Base-by-base conservation (phyloP, 1,140 invertebrate genomes). In the Sminthurides bifidus region DNA sequence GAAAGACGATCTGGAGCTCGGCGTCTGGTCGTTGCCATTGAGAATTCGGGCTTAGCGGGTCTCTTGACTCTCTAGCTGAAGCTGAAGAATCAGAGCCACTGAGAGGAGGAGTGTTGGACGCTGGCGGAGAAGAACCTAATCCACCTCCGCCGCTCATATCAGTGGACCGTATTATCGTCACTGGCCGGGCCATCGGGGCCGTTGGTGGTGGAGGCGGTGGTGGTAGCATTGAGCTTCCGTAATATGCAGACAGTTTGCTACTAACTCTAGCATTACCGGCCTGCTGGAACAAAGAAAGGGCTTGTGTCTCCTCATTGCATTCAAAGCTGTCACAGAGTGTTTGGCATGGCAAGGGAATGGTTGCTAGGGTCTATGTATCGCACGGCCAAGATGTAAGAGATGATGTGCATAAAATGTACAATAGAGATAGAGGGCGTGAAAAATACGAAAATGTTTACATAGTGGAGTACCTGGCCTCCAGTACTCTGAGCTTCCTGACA, bases 111-210 rank as follows among this genome's bases (percentile, higher is more conserved):
- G 78, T 78, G 52, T 77, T 76, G n/a, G 80, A 79, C 2, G 77
- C 73, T 5, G 80, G 77, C 2, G 80, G 77, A n/a, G 79, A 76
- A 54, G 74, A 56, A 29, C 64, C 64, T 50, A 48, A 26, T 19
- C 64, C 56, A 33, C 37, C 31, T 4, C 29, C 38, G 12, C 54
- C 52, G n/a, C 56, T 53, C 49, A 77, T 75, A 66, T 86, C 85
- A 60, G 87, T 90, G 35, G 87, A 90, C 67, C 89, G 77, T 66
- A 95, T 90, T 61, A 96, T 93, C 23, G 92, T 89, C 10, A 96
- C 92, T 0, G 92, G 92, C 61, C 92, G 76, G 2, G 92, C 91
- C 86, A 95, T 92, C 8, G 90, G 90, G 8, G 54, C 58, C 10
- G 60, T 31, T 12, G 76, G 74, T 2, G 91, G 90, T 2, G 92